Percentiles rank a stretch among this genome's conserved stretches.
These are phyloP conservation scores for Poeciliopsis turrubarensis DNA, from an alignment of 2,113 vertebrate species.

Conservation along the genomic window DNA sequence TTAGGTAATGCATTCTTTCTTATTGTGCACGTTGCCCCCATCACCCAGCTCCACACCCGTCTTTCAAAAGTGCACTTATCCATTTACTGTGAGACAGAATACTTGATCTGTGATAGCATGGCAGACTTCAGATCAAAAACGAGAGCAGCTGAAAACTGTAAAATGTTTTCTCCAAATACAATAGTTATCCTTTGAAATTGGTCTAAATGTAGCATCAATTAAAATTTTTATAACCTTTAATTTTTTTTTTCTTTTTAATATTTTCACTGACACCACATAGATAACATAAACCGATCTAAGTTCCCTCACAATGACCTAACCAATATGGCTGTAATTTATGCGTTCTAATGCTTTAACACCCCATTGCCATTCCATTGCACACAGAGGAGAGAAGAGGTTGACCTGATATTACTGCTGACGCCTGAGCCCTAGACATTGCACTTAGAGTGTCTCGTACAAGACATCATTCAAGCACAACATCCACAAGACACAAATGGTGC, in stretches of 20 bases:
- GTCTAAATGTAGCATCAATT: constrained; percentile 36
- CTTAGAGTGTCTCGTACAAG: constrained; percentile 76
- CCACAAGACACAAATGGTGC: constrained; percentile 56
- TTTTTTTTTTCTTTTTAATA: constrained; percentile 6
- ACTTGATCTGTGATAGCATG: constrained; percentile 9
- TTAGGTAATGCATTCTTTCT: constrained; percentile 84
- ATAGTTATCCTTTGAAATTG: constrained; percentile 12
- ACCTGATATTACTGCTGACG: constrained; percentile 77
- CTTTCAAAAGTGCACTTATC: constrained; percentile 54
- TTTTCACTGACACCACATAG: constrained; percentile 37
- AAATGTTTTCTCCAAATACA: not conserved
- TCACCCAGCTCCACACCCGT: not conserved
- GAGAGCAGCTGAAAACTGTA: constrained; percentile 7
- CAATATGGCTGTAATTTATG: constrained; percentile 62
- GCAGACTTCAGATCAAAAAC: constrained; percentile 46
- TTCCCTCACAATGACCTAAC: constrained; percentile 66
- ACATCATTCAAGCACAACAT: constrained; percentile 76
- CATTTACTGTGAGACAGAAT: constrained; percentile 42
- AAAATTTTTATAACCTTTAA: constrained; percentile 17
- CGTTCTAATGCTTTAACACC: constrained; percentile 67
- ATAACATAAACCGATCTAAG: constrained; percentile 18
- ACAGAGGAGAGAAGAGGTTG: constrained; percentile 67
- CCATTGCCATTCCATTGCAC: constrained; percentile 59
- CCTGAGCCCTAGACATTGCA: constrained; percentile 74
- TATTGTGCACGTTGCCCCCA: constrained; percentile 59